Evolutionary conservation across 2,113 vertebrate genomes (phyloP), one percentile per base, ranked within the genome.

Genomic region (Epinephelus fuscoguttatus): DNA sequence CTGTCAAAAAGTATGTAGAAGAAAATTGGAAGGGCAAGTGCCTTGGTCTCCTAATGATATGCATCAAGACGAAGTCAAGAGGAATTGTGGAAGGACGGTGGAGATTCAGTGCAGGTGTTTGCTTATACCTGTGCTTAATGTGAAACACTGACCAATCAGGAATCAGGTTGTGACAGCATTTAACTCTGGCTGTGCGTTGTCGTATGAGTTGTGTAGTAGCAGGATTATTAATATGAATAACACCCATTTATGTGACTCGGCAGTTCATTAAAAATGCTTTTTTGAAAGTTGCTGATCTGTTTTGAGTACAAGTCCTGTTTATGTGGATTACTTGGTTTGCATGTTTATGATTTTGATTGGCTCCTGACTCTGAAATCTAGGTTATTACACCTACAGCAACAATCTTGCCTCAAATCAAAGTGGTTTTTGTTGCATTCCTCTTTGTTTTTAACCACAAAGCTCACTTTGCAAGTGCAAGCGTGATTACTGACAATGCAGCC

Each of bases 231-330:
- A 75, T 63, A 71, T 18, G 47, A 78, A 95, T 94, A 96, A 94
- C 87, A 94, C 94, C 94, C 94, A 83, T 96, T 96, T 95, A 95
- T 96, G 96, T 96, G 96, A 96, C 96, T 96, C 94, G 93, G 95
- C 93, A 95, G 93, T 95, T 96, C 94, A 93, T 96, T 94, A 14
- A 73, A 47, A 47, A 15, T 23, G 33, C 15, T 52, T 81, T 81
- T 79, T 75, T 27, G 3, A 50, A 68, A 78, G 21, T 9, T 18
- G 8, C 25, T 55, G 62, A 45, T 64, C 37, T 25, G 27, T 50
- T 47, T 15, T 49, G 64, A 50, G 23, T 49, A 67, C 40, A 63
- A 66, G 27, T 40, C 27, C 27, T 42, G 56, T 52, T 76, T n/a
- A 23, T 42, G 13, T 27, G 3, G 37, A 25, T 17, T 1, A 59